Conservation (phyloP, 1,140 invertebrate genomes). For the Bombus waltoni region DNA sequence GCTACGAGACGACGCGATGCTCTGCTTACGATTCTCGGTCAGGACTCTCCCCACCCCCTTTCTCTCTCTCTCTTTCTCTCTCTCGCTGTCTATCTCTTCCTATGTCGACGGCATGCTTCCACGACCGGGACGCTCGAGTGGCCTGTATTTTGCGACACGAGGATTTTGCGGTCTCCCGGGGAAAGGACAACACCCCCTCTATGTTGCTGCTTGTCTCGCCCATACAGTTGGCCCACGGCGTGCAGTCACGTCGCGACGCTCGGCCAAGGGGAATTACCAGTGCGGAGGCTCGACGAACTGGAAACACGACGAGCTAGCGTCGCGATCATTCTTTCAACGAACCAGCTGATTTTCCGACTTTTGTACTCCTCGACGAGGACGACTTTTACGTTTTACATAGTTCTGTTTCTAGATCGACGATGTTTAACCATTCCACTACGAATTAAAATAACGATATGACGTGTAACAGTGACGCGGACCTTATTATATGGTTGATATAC, state of each 20-base stretch:
- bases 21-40: constrained; percentile 35
- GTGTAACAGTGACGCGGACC: too few species aligned
- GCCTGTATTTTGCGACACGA: constrained; percentile 42
- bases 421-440: background rate
- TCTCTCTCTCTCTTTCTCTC: background rate
- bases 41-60: background rate
- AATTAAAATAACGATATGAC: too few species aligned
- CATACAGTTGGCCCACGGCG: background rate
- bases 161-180: constrained; percentile 48
- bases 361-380: too few species aligned
- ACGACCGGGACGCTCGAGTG: constrained; percentile 47
- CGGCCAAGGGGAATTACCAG: constrained; percentile 13
- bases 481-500: too few species aligned
- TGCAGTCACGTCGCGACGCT: constrained; percentile 39
- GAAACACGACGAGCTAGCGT: constrained; percentile 3
- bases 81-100: background rate
- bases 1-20: constrained; percentile 31
- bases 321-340: background rate
- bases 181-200: constrained; percentile 31
- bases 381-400: background rate
- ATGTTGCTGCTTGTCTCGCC: background rate
- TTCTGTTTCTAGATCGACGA: too few species aligned
- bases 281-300: constrained; percentile 6
- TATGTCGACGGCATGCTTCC: constrained; percentile 15
- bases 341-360: background rate